phyloP scores from a whole-genome alignment of 2,888 invertebrate species.

The Drosophila monieri region DNA sequence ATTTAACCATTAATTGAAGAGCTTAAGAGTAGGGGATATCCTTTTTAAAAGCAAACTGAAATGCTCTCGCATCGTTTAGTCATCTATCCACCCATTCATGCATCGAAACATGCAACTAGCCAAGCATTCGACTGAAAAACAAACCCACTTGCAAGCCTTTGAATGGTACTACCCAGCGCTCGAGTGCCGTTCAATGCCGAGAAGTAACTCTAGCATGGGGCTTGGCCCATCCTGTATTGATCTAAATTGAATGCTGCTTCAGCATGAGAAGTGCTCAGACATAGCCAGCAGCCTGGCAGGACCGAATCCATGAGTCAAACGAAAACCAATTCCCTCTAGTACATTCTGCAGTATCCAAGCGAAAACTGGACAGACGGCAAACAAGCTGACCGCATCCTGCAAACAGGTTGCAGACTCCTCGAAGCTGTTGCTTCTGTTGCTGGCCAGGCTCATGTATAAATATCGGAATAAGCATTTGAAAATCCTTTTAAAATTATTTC shows the following conservation, averaged over 20 bases:
- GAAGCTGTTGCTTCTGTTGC: constrained; percentile 31
- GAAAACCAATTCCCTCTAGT: constrained; percentile 21
- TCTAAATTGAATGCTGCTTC: constrained; percentile 68
- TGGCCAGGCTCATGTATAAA: constrained; percentile 70
- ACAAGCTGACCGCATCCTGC: constrained; percentile 72
- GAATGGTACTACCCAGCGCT: constrained; percentile 56
- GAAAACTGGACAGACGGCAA: constrained; percentile 45
- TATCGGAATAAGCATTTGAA: constrained; percentile 76
- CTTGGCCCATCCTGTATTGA: constrained; percentile 55
- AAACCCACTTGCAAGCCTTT: constrained; percentile 60
- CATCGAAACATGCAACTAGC: constrained; percentile 10
- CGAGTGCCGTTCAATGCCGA: constrained; percentile 63
- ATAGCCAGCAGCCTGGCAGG: constrained; percentile 1
- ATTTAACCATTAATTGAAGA: not conserved
- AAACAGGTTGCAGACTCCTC: constrained; percentile 56
- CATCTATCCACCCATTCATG: constrained; percentile 8
- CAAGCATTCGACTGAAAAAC: constrained; percentile 56
- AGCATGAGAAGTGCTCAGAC: constrained; percentile 34
- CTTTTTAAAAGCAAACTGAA: constrained; percentile 5
- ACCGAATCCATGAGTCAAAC: not conserved
- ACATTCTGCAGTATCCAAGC: constrained; percentile 13
- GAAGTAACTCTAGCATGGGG: constrained; percentile 35
- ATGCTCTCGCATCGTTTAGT: constrained; percentile 47
- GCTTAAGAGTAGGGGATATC: not conserved
- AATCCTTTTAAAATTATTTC: constrained; percentile 79